A percentile compares a stretch with the other conserved stretches of the same genome.
Conservation (phyloP, 2,888 invertebrate species). For the Biston betularia region DNA sequence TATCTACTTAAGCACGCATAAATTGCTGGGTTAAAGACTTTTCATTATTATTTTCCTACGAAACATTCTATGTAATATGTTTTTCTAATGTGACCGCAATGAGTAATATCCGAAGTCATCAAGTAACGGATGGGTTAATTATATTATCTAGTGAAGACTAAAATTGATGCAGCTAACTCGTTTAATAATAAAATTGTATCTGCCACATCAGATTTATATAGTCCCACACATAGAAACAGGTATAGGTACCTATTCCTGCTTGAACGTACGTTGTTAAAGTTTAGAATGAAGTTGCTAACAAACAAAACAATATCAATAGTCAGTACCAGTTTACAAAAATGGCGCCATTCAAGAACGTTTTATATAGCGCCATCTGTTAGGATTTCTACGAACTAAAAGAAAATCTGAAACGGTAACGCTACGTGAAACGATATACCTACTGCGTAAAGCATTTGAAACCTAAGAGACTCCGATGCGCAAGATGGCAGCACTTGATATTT, state of each 20-base stretch:
- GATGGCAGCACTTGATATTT: constrained; percentile 11
- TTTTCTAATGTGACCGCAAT: too few species aligned
- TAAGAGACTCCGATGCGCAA: neutral
- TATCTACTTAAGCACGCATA: too few species aligned
- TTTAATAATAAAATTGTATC: too few species aligned
- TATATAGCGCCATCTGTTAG: constrained; percentile 38
- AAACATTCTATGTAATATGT: too few species aligned
- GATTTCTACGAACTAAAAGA: constrained; percentile 9
- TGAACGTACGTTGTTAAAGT: neutral
- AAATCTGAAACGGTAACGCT: neutral
- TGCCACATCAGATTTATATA: neutral
- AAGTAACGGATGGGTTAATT: too few species aligned
- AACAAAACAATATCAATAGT: neutral
- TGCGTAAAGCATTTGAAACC: neutral
- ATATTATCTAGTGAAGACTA: too few species aligned
- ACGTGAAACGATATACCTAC: neutral
- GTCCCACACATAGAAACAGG: neutral
- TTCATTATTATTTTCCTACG: too few species aligned
- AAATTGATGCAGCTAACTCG: too few species aligned
- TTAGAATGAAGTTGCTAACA: constrained; percentile 8
- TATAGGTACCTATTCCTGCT: neutral
- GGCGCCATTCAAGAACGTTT: neutral
- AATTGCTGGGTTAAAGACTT: too few species aligned
- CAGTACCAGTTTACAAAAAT: neutral
- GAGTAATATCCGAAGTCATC: too few species aligned